Conservation (phyloP, 1,140 invertebrate species). For the Ceratina japonica region DNA sequence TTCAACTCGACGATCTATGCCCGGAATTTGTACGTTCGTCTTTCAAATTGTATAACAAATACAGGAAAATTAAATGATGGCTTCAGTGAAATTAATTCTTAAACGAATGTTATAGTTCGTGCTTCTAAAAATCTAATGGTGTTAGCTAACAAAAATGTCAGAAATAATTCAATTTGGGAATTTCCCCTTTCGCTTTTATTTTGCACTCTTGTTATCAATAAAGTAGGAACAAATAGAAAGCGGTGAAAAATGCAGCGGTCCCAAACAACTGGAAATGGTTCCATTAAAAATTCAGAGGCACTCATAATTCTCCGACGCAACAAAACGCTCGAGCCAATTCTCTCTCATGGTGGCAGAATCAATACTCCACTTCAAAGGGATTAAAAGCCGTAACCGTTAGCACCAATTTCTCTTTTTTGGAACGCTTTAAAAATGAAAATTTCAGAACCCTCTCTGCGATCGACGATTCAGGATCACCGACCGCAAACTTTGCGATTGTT, state of each 20-base stretch:
- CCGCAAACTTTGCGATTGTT: slow-evolving; percentile 1
- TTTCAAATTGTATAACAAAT: too few relatives aligned
- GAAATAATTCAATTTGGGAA: too few relatives aligned
- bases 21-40: too few relatives aligned
- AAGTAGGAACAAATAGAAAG: too few relatives aligned
- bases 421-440: slow-evolving; percentile 29
- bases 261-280: neutral
- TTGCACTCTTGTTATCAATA: too few relatives aligned
- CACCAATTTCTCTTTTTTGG: neutral
- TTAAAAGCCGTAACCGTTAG: slow-evolving; percentile 8
- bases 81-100: too few relatives aligned
- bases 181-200: too few relatives aligned
- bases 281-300: neutral
- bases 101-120: too few relatives aligned
- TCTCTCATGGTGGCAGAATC: neutral
- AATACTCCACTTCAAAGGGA: slow-evolving; percentile 15
- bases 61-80: too few relatives aligned
- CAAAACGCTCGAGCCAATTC: neutral
- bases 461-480: neutral
- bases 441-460: neutral
- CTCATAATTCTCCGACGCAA: neutral
- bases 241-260: neutral
- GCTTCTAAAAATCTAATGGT: too few relatives aligned
- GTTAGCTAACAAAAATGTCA: too few relatives aligned
- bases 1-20: too few relatives aligned